Evolutionary conservation across 2,888 invertebrate species (phyloP).

Genomic region (Anthophora plumipes): DNA sequence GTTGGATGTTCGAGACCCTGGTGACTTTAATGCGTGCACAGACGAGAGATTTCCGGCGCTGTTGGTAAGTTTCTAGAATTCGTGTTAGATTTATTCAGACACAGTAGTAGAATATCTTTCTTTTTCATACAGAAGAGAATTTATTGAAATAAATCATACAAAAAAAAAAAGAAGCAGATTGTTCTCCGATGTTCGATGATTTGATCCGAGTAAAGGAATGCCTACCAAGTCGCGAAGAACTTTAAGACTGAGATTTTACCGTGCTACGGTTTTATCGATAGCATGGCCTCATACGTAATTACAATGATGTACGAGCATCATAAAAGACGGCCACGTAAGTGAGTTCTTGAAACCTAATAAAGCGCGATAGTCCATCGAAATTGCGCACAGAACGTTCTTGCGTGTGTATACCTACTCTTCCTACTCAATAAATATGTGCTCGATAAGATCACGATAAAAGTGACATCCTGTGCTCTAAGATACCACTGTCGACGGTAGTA

Average conservation of each 20-base stretch:
- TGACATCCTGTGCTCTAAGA: conserved; percentile 23
- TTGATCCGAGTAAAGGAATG: neutral
- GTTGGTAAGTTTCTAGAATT: conserved; percentile 55
- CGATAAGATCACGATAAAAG: conserved; percentile 49
- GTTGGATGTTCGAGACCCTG: conserved; percentile 20
- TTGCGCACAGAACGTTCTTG: conserved; percentile 25
- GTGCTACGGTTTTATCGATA: conserved; percentile 1
- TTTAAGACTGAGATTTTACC: neutral
- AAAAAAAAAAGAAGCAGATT: no score
- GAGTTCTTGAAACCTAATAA: conserved; percentile 30
- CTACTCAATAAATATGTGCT: conserved; percentile 40
- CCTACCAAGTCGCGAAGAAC: neutral
- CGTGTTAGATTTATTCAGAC: neutral
- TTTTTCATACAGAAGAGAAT: neutral
- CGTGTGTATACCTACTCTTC: conserved; percentile 15
- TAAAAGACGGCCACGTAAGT: conserved; percentile 17
- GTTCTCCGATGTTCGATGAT: neutral
- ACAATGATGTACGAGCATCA: conserved; percentile 21
- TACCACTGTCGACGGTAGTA: conserved; percentile 54
- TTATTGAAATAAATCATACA: no score
- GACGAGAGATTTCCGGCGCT: conserved; percentile 26
- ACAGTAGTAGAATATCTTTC: no score
- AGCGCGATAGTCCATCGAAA: conserved; percentile 25
- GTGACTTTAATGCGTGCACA: conserved; percentile 69
- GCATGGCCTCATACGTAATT: conserved; percentile 11